phyloP scores from a whole-genome alignment of 37 sponge, comb jelly and placozoan species.

The Amphimedon queenslandica region DNA sequence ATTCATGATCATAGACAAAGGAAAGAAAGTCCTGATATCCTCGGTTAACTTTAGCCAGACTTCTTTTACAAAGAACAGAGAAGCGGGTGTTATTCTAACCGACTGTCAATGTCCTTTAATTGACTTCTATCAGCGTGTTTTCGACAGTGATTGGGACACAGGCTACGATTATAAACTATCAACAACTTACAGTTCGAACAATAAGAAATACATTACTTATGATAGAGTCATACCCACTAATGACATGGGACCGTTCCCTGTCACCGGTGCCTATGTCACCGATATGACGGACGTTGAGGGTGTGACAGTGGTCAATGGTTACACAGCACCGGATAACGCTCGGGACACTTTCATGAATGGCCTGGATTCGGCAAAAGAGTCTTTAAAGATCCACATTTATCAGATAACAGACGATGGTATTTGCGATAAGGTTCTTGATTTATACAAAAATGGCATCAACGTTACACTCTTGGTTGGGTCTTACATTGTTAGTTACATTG shows the following conservation, averaged over 20 bases:
- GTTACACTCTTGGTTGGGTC: conserved; percentile 62
- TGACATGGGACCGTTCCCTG: conserved; percentile 30
- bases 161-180: conserved; percentile 29
- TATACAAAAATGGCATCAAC: conserved; percentile 63
- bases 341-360: conserved; percentile 17
- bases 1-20: conserved; percentile 69
- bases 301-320: conserved; percentile 44
- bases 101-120: conserved; percentile 34
- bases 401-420: conserved; percentile 63
- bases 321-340: conserved; percentile 72
- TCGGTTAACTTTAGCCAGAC: conserved; percentile 88
- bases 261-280: conserved; percentile 65
- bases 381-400: conserved; percentile 40
- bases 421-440: conserved; percentile 36
- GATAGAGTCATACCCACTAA: conserved; percentile 11
- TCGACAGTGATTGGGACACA: conserved; percentile 70
- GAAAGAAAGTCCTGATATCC: conserved; percentile 67
- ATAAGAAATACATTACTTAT: conserved; percentile 60
- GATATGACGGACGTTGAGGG: conserved; percentile 8
- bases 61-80: conserved; percentile 78
- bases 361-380: conserved; percentile 17
- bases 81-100: conserved; percentile 79
- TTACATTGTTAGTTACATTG: conserved; percentile 48
- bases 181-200: conserved; percentile 34
- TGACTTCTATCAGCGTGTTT: conserved; percentile 56